Evolutionary conservation across 2,797 vertebrate genomes (phyloP).

Genomic region (Pagetopsis macropterus): DNA sequence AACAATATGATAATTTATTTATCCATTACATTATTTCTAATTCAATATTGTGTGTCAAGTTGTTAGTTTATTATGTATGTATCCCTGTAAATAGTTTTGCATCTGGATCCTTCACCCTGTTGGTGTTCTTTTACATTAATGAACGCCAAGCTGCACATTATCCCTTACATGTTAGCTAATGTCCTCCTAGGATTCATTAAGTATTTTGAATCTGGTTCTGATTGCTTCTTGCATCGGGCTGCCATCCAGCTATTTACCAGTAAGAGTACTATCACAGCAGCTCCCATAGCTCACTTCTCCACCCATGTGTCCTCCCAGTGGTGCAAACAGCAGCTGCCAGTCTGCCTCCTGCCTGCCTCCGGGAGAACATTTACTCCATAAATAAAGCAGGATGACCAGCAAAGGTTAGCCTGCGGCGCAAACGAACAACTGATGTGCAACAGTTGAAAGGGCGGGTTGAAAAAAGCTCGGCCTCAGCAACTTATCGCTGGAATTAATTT

Average conservation of each 20-base stretch:
- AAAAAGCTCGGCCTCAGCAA: constrained; percentile 76
- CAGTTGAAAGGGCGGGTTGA: constrained; percentile 30
- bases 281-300: background rate
- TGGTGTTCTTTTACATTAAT: too few species aligned
- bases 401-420: constrained; percentile 69
- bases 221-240: background rate
- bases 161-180: too few species aligned
- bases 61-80: too few species aligned
- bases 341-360: constrained; percentile 45
- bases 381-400: constrained; percentile 75
- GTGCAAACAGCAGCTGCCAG: constrained; percentile 31
- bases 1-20: too few species aligned
- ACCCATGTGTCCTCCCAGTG: constrained; percentile 12
- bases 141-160: too few species aligned
- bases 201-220: too few species aligned
- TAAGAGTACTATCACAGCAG: background rate
- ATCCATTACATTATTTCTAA: too few species aligned
- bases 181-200: too few species aligned
- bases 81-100: too few species aligned
- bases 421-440: constrained; percentile 63
- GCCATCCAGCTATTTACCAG: background rate
- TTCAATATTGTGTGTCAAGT: too few species aligned
- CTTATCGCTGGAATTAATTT: constrained; percentile 80
- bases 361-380: constrained; percentile 64
- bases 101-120: too few species aligned